Percentiles rank a stretch among this genome's conserved stretches.
Evolutionary conservation across 2,797 vertebrate genomes (phyloP).

Genomic region (Lutjanus argentimaculatus): DNA sequence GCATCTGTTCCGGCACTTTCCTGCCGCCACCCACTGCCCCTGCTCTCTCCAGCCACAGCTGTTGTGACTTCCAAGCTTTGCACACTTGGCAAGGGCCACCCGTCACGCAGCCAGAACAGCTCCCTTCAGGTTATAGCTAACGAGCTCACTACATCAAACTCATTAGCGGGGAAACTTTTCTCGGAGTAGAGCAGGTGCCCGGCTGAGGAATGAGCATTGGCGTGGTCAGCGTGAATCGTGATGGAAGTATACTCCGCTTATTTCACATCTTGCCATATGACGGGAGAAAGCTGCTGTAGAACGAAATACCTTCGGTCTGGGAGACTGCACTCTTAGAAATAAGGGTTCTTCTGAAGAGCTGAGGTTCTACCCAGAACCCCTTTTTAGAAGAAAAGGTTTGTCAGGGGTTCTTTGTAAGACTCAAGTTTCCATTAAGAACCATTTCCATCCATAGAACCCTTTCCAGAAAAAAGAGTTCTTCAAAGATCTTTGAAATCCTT

Average conservation of each 20-base stretch:
- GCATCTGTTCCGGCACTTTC: slow-evolving; percentile 76
- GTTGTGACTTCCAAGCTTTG: slow-evolving; percentile 79
- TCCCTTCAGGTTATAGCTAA: slow-evolving; percentile 89
- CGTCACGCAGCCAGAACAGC: slow-evolving; percentile 84
- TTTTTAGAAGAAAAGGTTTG: no score
- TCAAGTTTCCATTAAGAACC: no score
- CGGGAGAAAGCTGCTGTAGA: neutral
- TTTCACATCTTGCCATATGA: slow-evolving; percentile 15
- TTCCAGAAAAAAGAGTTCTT: no score
- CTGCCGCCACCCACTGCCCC: slow-evolving; percentile 74
- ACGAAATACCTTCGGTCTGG: neutral
- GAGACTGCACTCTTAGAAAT: no score
- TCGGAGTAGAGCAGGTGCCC: slow-evolving; percentile 71
- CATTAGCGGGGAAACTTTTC: slow-evolving; percentile 86
- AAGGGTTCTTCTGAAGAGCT: no score
- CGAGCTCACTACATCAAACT: slow-evolving; percentile 87
- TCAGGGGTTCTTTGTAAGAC: no score
- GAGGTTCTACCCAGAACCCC: no score
- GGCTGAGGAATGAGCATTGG: slow-evolving; percentile 57
- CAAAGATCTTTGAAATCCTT: no score
- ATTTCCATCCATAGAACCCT: no score
- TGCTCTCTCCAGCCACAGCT: slow-evolving; percentile 77
- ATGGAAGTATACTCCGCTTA: slow-evolving; percentile 15
- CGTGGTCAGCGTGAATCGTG: slow-evolving; percentile 49
- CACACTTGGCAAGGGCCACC: slow-evolving; percentile 81